phyloP scores from a whole-genome alignment of 2,888 invertebrate genomes.

The Pammene fasciana region DNA sequence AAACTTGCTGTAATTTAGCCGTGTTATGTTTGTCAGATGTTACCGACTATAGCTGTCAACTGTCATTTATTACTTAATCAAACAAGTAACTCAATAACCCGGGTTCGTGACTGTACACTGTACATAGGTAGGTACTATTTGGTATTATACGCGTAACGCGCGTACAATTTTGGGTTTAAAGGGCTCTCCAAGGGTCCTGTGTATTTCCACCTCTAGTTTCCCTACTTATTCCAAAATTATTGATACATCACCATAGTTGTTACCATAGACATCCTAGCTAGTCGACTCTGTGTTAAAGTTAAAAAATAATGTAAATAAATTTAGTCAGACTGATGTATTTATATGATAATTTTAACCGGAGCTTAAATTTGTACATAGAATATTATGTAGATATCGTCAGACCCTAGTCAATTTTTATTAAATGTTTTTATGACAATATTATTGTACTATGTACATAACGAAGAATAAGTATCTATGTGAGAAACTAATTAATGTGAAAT shows the following conservation, averaged over 20 bases:
- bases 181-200: no score
- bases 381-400: conserved; percentile 75
- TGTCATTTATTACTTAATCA: no score
- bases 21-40: no score
- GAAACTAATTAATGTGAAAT: conserved; percentile 71
- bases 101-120: no score
- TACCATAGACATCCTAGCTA: conserved; percentile 28
- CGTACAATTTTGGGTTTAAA: no score
- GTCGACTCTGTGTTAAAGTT: conserved; percentile 42
- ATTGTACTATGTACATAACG: conserved; percentile 75
- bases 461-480: conserved; percentile 65
- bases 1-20: no score
- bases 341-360: conserved; percentile 73
- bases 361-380: conserved; percentile 78
- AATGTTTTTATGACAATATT: conserved; percentile 80
- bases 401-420: conserved; percentile 80
- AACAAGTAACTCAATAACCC: no score
- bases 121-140: no score
- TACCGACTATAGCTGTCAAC: no score
- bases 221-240: no score
- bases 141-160: no score
- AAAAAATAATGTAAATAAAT: conserved; percentile 51
- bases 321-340: conserved; percentile 70
- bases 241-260: neutral
- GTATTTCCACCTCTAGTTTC: no score